phyloP scores from a whole-genome alignment of 2,888 invertebrate species.

The Pristionchus maxplancki region DNA sequence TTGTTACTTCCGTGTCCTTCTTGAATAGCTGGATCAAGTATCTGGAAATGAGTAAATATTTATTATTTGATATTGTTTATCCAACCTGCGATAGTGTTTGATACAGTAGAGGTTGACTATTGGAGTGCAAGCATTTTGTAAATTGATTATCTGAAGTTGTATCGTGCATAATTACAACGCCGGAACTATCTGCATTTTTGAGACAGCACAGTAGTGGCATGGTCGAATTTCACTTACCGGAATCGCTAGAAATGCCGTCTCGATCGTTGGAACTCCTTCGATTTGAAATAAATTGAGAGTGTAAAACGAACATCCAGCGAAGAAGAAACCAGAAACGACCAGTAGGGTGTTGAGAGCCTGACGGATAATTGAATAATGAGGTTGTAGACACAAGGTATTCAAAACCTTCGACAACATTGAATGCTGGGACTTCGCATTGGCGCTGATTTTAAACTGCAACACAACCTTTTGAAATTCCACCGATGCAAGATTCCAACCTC shows the following conservation, averaged over 20 bases:
- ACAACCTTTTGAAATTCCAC: not conserved
- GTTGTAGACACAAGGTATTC: not conserved
- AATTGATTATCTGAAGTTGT: conserved; percentile 9
- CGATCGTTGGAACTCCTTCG: not conserved
- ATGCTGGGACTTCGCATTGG: not conserved
- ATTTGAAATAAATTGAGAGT: not conserved
- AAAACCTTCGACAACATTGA: not conserved
- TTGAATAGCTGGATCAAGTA: not conserved
- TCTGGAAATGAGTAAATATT: not conserved
- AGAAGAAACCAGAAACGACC: not conserved
- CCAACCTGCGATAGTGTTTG: not conserved
- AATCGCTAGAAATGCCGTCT: not conserved
- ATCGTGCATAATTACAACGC: too few relatives aligned
- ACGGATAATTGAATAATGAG: not conserved
- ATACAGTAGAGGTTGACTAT: not conserved
- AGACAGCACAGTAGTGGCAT: too few relatives aligned
- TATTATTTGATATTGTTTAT: not conserved
- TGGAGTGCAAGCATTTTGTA: not conserved
- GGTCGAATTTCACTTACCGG: too few relatives aligned
- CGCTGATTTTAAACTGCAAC: conserved; percentile 7
- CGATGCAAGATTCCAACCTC: not conserved
- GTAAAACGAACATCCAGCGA: not conserved
- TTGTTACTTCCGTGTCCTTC: not conserved
- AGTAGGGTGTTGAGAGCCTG: conserved; percentile 11
- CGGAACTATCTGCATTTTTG: too few relatives aligned